Conservation (phyloP, 1,140 invertebrate species). For the Drosophila chauvacae region DNA sequence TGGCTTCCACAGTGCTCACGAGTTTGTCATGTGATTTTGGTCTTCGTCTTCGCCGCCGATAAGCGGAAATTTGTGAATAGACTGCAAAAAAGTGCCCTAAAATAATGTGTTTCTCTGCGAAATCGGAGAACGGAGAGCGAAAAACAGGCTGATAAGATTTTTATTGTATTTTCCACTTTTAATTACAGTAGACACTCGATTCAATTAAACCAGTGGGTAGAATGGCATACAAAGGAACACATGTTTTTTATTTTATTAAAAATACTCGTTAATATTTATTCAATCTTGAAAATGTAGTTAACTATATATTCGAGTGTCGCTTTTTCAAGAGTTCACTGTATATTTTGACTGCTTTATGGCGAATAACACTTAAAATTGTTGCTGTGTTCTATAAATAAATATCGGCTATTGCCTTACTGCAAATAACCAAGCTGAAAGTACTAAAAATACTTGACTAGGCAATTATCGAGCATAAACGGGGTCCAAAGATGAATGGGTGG, state of each 20-base stretch:
- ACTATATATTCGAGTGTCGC: no score
- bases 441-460: slow-evolving; percentile 30
- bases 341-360: slow-evolving; percentile 1
- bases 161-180: slow-evolving; percentile 3
- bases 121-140: slow-evolving; percentile 11
- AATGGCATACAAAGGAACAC: neutral
- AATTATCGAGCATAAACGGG: slow-evolving; percentile 17
- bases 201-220: neutral
- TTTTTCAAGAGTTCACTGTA: neutral
- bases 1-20: slow-evolving; percentile 22
- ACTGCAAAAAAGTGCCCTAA: slow-evolving; percentile 17
- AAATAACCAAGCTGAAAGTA: slow-evolving; percentile 3
- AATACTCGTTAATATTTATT: neutral
- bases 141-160: slow-evolving; percentile 17
- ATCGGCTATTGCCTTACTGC: slow-evolving; percentile 7
- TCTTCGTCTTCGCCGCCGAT: slow-evolving; percentile 20
- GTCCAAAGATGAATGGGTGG: slow-evolving; percentile 16
- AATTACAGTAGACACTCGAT: neutral
- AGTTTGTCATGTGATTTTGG: slow-evolving; percentile 49
- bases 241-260: no score
- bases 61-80: slow-evolving; percentile 44
- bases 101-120: neutral
- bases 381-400: slow-evolving; percentile 31
- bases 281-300: neutral
- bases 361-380: slow-evolving; percentile 1